Conservation (phyloP, 2,888 invertebrate species). For the Timema cristinae region DNA sequence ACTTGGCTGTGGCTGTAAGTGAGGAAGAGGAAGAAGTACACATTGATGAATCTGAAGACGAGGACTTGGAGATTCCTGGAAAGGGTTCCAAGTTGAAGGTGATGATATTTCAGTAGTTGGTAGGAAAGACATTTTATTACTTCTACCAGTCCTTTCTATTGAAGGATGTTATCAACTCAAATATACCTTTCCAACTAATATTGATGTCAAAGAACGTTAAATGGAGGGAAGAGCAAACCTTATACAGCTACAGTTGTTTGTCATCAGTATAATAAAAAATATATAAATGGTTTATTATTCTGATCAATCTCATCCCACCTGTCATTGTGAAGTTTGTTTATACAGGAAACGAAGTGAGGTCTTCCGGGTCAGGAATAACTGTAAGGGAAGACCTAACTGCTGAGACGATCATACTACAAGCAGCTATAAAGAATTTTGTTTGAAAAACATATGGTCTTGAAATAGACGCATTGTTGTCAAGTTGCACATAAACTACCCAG, state of each 20-base stretch:
- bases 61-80: background rate
- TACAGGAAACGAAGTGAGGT: too few species aligned
- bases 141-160: constrained; percentile 1
- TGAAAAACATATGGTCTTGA: too few species aligned
- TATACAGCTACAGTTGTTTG: background rate
- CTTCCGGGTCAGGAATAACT: too few species aligned
- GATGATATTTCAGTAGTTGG: background rate
- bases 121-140: background rate
- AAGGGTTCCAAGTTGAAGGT: background rate
- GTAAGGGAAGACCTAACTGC: too few species aligned
- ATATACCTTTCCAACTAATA: background rate
- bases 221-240: background rate
- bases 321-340: too few species aligned
- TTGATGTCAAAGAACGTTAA: background rate
- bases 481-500: too few species aligned
- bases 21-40: background rate
- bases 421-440: too few species aligned
- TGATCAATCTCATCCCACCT: constrained; percentile 4
- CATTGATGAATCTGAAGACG: background rate
- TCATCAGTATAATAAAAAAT: background rate
- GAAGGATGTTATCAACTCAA: background rate
- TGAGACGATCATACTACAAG: too few species aligned
- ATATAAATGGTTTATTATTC: background rate
- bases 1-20: background rate
- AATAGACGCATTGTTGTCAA: too few species aligned